Conservation (phyloP, 1,140 invertebrate species). For the Spodoptera litura region DNA sequence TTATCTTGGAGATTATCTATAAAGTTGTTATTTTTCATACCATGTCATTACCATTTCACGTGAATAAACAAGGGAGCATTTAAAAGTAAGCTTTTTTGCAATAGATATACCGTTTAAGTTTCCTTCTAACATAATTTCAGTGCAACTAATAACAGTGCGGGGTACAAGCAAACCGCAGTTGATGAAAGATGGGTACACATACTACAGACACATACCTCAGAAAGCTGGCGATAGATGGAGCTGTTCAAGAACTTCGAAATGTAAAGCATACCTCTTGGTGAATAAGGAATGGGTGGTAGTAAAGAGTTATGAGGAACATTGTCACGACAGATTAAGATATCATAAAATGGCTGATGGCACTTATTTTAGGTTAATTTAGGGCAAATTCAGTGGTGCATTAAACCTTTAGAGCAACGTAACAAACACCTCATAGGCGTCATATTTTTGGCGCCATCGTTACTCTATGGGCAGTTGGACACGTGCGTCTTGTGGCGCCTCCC, state of each 20-base stretch:
- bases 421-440: no score
- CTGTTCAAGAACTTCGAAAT: slow-evolving; percentile 54
- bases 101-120: no score
- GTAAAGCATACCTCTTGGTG: slow-evolving; percentile 49
- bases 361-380: slow-evolving; percentile 44
- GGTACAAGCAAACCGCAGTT: slow-evolving; percentile 13
- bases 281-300: slow-evolving; percentile 38
- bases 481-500: no score
- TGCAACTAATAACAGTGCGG: slow-evolving; percentile 4
- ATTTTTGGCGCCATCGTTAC: no score
- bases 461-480: no score
- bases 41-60: no score
- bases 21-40: no score
- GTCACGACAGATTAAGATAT: slow-evolving; percentile 48
- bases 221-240: slow-evolving; percentile 52
- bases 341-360: slow-evolving; percentile 45
- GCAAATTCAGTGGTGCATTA: not conserved
- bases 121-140: not conserved
- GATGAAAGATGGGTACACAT: slow-evolving; percentile 56
- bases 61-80: no score
- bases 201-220: slow-evolving; percentile 32
- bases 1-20: no score
- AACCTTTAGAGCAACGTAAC: no score
- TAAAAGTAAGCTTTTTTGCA: no score
- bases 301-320: slow-evolving; percentile 43